Percentiles rank a stretch among this genome's conserved stretches.
These are phyloP conservation scores for Amphipoea oculea DNA, from an alignment of 2,888 invertebrate species.

Conservation along the genomic window DNA sequence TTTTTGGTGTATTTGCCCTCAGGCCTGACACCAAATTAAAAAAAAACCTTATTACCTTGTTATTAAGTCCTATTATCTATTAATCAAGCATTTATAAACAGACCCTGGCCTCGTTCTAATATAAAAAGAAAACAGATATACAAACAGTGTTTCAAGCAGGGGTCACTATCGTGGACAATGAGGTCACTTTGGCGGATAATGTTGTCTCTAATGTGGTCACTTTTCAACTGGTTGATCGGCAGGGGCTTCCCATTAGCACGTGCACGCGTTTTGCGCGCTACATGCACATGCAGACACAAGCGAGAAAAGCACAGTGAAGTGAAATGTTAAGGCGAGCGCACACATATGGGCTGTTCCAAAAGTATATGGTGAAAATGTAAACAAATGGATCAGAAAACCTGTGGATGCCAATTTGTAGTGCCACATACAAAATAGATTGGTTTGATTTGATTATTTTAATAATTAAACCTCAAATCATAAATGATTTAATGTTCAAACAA, in stretches of 20 bases:
- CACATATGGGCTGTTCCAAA: neutral
- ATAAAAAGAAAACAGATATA: conserved; percentile 44
- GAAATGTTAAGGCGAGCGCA: conserved; percentile 29
- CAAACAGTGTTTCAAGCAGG: conserved; percentile 51
- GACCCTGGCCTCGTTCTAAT: conserved; percentile 31
- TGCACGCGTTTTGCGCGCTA: conserved; percentile 47
- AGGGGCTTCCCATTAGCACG: conserved; percentile 23
- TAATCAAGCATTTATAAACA: neutral
- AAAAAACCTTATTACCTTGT: neutral
- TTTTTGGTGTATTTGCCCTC: neutral
- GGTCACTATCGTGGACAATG: conserved; percentile 10
- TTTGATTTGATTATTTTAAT: neutral
- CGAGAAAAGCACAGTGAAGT: conserved; percentile 55
- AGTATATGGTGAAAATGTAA: neutral
- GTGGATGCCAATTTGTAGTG: neutral
- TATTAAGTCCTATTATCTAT: neutral
- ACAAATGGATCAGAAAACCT: neutral
- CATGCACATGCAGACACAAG: conserved; percentile 64
- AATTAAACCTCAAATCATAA: neutral
- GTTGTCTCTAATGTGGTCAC: conserved; percentile 2
- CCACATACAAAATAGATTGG: neutral
- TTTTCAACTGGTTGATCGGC: conserved; percentile 20
- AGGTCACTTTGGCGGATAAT: conserved; percentile 14
- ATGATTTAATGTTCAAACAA: no score
- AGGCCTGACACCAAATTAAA: neutral